Evolutionary conservation across 2,113 vertebrate species (phyloP).

Genomic region (Semicossyphus pulcher): DNA sequence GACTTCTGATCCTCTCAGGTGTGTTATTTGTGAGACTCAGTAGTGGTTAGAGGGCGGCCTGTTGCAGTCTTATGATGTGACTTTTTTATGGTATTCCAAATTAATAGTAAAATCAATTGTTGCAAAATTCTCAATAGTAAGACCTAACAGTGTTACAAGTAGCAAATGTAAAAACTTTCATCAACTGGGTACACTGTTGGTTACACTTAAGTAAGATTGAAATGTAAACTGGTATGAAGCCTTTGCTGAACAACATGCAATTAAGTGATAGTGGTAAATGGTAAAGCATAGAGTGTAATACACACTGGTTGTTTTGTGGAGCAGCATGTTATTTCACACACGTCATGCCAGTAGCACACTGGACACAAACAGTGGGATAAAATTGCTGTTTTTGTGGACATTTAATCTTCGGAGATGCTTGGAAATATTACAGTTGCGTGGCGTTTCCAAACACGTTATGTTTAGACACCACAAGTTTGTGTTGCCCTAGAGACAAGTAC

Average conservation of each 20-base stretch:
- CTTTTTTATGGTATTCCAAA: background rate
- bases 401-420: background rate
- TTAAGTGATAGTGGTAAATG: background rate
- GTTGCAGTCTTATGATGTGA: background rate
- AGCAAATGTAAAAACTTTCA: background rate
- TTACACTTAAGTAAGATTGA: background rate
- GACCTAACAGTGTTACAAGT: background rate
- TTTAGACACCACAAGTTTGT: background rate
- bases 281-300: background rate
- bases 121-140: background rate
- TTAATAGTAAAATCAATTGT: background rate
- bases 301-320: background rate
- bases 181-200: background rate
- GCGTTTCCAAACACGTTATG: no score
- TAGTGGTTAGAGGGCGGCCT: slow-evolving; percentile 9
- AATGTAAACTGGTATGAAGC: background rate
- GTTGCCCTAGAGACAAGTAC: background rate
- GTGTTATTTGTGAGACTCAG: slow-evolving; percentile 31
- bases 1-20: slow-evolving; percentile 42
- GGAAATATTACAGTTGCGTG: background rate
- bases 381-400: background rate
- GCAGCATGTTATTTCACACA: background rate
- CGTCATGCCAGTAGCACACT: background rate
- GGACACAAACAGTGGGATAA: background rate
- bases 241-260: background rate